phyloP scores from a whole-genome alignment of 2,888 invertebrate species.

The Drosophila kanekoi region DNA sequence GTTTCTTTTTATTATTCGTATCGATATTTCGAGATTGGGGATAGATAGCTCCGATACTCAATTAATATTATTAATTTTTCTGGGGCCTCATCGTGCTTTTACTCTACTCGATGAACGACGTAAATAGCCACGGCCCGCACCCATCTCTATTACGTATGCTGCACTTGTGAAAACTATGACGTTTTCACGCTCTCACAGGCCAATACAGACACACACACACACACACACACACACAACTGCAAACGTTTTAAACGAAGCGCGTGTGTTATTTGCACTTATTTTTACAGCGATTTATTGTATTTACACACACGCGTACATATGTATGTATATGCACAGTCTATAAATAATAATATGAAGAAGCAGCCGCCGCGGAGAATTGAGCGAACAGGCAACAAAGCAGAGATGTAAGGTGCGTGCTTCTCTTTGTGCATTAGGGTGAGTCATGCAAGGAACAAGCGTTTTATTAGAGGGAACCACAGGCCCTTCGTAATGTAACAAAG shows the following conservation, averaged over 20 bases:
- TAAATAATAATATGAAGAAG: slow-evolving; percentile 61
- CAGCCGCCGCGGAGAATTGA: slow-evolving; percentile 35
- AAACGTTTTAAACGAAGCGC: not conserved
- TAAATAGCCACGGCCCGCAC: no score
- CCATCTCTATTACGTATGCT: slow-evolving; percentile 10
- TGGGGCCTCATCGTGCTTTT: no score
- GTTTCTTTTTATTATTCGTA: no score
- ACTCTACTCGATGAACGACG: no score
- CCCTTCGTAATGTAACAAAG: slow-evolving; percentile 18
- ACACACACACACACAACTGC: slow-evolving; percentile 3
- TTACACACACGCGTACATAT: slow-evolving; percentile 10
- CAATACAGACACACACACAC: slow-evolving; percentile 5
- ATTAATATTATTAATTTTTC: no score
- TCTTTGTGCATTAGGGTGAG: slow-evolving; percentile 68
- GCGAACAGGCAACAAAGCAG: slow-evolving; percentile 14
- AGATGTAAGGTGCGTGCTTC: slow-evolving; percentile 55
- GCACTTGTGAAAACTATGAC: slow-evolving; percentile 54
- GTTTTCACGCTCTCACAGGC: slow-evolving; percentile 23
- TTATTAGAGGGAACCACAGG: slow-evolving; percentile 18
- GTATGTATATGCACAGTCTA: slow-evolving; percentile 53
- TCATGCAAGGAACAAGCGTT: slow-evolving; percentile 57
- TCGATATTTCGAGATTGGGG: no score
- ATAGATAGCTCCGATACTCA: no score
- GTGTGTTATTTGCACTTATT: slow-evolving; percentile 44
- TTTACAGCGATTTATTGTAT: slow-evolving; percentile 62